Conservation (phyloP, 2,888 invertebrate species). For the Chrysolina americana region DNA sequence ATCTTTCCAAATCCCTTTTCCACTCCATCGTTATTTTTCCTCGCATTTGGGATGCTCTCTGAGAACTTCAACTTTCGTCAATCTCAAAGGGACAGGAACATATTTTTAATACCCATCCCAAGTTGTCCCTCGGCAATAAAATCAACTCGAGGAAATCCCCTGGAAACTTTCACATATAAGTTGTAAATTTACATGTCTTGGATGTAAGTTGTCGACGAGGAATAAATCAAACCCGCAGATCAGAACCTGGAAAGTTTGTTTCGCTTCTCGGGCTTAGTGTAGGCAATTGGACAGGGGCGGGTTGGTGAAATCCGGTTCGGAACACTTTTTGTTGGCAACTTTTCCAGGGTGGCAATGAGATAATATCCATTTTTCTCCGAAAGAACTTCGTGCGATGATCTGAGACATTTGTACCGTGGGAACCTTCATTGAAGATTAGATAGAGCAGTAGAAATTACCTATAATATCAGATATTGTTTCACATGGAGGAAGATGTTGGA, state of each 20-base stretch:
- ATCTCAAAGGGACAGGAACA: constrained; percentile 17
- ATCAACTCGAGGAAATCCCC: constrained; percentile 9
- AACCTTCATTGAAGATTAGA: no score
- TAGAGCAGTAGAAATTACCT: no score
- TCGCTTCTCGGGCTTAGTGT: not conserved
- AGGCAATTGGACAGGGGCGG: constrained; percentile 11
- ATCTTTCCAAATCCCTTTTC: not conserved
- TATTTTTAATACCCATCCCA: constrained; percentile 16
- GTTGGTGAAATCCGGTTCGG: not conserved
- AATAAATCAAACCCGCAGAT: constrained; percentile 19
- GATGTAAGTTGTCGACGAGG: constrained; percentile 19
- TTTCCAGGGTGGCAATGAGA: no score
- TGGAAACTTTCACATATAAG: constrained; percentile 19
- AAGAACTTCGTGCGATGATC: no score
- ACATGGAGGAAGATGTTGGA: no score
- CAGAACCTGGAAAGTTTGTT: constrained; percentile 22
- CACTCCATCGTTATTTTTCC: not conserved
- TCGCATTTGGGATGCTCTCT: not conserved
- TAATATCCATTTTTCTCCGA: no score
- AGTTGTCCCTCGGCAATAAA: constrained; percentile 16
- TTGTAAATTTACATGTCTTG: constrained; percentile 24
- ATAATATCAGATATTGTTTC: no score
- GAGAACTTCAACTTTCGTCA: constrained; percentile 4
- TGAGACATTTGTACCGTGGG: no score
- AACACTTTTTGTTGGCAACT: not conserved